Conservation (phyloP, 2,797 vertebrate genomes). For the Pogoniulus pusillus region DNA sequence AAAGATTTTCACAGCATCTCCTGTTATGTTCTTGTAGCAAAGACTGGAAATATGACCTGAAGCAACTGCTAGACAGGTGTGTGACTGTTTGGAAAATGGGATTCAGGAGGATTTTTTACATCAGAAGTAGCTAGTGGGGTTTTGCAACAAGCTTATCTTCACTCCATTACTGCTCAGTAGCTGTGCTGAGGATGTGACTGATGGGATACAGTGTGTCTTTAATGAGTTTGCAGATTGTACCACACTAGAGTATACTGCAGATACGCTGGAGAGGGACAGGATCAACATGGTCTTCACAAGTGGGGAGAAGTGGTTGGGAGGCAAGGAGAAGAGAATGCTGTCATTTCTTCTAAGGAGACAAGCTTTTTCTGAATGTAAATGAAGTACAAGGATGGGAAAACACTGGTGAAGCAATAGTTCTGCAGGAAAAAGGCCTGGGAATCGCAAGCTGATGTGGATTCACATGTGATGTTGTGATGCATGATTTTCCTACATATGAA, state of each 20-base stretch:
- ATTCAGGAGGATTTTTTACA: not conserved
- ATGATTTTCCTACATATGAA: not conserved
- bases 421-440: not conserved
- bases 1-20: not conserved
- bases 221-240: not conserved
- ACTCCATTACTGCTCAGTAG: not conserved
- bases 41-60: not conserved
- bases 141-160: not conserved
- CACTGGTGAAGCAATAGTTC: not conserved
- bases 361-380: not conserved
- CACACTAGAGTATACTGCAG: not conserved
- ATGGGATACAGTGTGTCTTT: not conserved
- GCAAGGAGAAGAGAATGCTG: not conserved
- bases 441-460: not conserved
- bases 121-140: not conserved
- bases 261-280: not conserved
- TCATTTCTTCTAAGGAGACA: not conserved
- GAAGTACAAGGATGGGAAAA: not conserved
- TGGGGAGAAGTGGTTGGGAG: not conserved
- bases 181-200: not conserved
- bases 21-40: not conserved
- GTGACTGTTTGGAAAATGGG: not conserved
- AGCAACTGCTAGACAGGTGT: not conserved
- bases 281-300: not conserved
- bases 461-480: fast-evolving